Conservation (phyloP, 2,113 vertebrate species). For the Lota lota region DNA sequence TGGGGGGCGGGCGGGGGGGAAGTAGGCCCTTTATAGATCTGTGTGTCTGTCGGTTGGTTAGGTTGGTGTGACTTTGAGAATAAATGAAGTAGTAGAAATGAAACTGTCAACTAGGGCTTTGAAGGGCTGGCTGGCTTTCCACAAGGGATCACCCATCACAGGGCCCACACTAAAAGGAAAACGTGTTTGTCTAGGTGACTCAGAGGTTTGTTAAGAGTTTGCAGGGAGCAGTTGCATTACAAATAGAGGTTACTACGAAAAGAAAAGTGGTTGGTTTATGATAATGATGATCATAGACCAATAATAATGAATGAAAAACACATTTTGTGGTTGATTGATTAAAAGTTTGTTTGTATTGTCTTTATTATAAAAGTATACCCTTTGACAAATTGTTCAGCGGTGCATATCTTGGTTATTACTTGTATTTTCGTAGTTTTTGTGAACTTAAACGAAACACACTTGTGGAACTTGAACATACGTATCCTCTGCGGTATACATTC, state of each 20-base stretch:
- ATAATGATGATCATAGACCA: neutral
- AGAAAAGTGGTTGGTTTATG: no score
- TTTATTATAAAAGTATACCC: neutral
- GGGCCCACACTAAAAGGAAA: constrained; percentile 1
- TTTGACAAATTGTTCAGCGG: no score
- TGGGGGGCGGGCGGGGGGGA: constrained; percentile 14
- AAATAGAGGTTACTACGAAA: no score
- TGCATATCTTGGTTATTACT: no score
- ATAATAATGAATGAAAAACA: neutral
- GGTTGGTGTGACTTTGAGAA: constrained; percentile 15
- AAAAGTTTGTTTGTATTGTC: neutral
- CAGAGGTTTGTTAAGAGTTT: neutral
- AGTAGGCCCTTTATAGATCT: neutral
- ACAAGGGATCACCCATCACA: constrained; percentile 25
- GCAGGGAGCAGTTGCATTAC: no score
- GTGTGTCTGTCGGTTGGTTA: no score
- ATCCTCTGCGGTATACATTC: neutral
- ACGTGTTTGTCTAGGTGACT: constrained; percentile 8
- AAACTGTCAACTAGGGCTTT: constrained; percentile 41
- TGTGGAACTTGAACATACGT: no score
- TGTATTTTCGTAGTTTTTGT: no score
- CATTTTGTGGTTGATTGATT: neutral
- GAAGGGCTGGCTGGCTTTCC: constrained; percentile 33
- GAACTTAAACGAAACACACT: no score
- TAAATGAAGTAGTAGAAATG: constrained; percentile 44